Evolutionary conservation across 2,113 vertebrate genomes (phyloP), one percentile per base, ranked within the genome.

Genomic region (Orientallactaga bullata): DNA sequence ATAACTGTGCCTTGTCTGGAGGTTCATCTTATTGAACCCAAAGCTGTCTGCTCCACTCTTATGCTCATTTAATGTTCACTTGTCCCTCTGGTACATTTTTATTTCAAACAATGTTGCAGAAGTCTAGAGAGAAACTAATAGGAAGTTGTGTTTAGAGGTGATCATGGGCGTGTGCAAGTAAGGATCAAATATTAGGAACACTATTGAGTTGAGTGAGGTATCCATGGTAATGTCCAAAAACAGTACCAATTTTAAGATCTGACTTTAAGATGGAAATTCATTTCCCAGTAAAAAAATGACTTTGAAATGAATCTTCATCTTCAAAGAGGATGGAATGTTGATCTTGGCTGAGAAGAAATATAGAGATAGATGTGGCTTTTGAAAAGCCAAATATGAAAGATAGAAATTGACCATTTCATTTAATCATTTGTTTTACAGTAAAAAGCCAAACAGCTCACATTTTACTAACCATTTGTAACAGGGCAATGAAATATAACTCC

Each of bases 181-280:
- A 87, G 42, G 2, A 35, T 71, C 30, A 47, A 68, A 42, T 13
- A 65, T 5, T 77, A n/a, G 18, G 85, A 91, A 39, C 55, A 30
- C 12, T 83, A 39, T 6, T 2, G 15, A n/a, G 30, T 1, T 60
- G 3, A 84, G 51, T 12, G 30, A 23, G 18, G 3, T 69, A 39
- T 69, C 30, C 17, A 47, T 84, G n/a, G 7, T 66, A 90, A 73
- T 61, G 16, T 55, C 8, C 26, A 79, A 51, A 88, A 16, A 12
- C 66, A 13, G 3, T 42, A 83, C 68, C 12, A 12, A 28, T 72
- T 79, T 73, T 80, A 72, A 81, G 16, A 4, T 73, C 24, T 80
- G 8, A 91, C 24, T 91, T 69, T 79, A 42, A 66, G 85, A 87
- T 61, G 37, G 2, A 97, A 86, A 86, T 85, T 11, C 32, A 77